A percentile compares a stretch with the other conserved stretches of the same genome.
These are phyloP conservation scores for Paralichthys olivaceus DNA, from an alignment of 2,113 vertebrate genomes.

Conservation along the genomic window DNA sequence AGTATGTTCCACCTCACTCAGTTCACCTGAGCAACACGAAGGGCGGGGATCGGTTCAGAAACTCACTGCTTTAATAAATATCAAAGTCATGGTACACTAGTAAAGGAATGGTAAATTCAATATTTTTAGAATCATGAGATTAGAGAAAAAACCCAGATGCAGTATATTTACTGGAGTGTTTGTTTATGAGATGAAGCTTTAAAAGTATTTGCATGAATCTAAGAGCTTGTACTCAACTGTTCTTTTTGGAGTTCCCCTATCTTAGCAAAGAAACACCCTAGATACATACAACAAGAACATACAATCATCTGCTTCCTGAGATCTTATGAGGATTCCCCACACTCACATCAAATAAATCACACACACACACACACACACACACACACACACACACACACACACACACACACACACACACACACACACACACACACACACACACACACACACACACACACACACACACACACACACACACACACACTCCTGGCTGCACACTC, in stretches of 20 bases:
- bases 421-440: too few species aligned
- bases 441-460: too few species aligned
- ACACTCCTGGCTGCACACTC: background rate
- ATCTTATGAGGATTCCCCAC: background rate
- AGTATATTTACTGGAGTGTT: background rate
- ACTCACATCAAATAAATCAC: background rate
- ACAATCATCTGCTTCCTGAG: background rate
- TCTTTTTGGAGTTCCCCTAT: slow-evolving; percentile 28
- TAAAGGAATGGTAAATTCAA: too few species aligned
- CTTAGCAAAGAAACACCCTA: background rate
- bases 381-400: too few species aligned
- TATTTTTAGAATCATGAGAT: background rate
- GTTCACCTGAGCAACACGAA: background rate
- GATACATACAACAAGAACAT: background rate
- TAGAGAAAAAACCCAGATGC: background rate
- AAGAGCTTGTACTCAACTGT: background rate
- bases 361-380: too few species aligned
- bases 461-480: too few species aligned
- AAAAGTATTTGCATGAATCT: slow-evolving; percentile 1
- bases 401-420: too few species aligned
- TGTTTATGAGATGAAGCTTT: slow-evolving; percentile 8
- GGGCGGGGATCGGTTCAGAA: background rate
- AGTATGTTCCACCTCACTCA: background rate
- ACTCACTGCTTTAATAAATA: background rate
- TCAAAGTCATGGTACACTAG: too few species aligned